Percentiles rank a stretch among this genome's conserved stretches.
Evolutionary conservation across 2,888 invertebrate genomes (phyloP).

Genomic region (Tinea semifulvella): DNA sequence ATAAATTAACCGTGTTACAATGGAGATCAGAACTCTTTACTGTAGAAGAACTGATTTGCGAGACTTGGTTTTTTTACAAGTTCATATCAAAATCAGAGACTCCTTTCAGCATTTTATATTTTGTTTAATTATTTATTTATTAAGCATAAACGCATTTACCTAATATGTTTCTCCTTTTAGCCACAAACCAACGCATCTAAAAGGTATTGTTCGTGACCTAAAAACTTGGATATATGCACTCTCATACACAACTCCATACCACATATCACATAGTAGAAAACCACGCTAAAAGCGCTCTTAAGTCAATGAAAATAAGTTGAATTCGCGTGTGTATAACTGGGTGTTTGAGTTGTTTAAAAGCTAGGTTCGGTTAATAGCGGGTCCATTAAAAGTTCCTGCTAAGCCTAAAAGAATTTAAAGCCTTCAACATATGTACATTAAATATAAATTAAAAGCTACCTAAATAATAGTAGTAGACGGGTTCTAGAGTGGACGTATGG

Average conservation of each 20-base stretch:
- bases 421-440: too few species aligned
- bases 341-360: background rate
- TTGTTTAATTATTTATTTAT: too few species aligned
- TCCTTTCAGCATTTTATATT: too few species aligned
- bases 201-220: constrained; percentile 13
- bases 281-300: background rate
- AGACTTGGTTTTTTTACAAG: too few species aligned
- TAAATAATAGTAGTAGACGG: too few species aligned
- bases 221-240: constrained; percentile 11
- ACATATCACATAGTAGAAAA: background rate
- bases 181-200: constrained; percentile 10
- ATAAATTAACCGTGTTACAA: too few species aligned
- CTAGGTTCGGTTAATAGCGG: constrained; percentile 7
- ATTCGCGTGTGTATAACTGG: background rate
- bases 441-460: too few species aligned
- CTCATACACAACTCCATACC: background rate
- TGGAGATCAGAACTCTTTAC: too few species aligned
- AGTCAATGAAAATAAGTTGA: background rate
- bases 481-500: too few species aligned
- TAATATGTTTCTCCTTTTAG: background rate
- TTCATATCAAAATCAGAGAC: too few species aligned
- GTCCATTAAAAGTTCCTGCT: constrained; percentile 13
- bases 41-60: too few species aligned
- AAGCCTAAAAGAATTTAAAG: constrained; percentile 13
- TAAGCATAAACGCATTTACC: background rate